Conservation (phyloP, 2,888 invertebrate genomes). For the Hyposoter didymator region DNA sequence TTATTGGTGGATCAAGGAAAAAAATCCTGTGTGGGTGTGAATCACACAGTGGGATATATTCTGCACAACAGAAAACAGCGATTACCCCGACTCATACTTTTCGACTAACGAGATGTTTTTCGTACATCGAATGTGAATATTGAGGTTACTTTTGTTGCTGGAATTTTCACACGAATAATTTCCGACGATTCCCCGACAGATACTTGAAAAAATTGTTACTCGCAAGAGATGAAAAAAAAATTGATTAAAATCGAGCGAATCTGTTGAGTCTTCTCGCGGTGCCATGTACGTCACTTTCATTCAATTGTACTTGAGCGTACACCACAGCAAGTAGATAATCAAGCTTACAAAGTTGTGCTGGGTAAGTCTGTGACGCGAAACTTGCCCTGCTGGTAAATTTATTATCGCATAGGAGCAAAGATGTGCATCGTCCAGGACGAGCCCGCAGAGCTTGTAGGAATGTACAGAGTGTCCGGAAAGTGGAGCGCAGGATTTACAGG, state of each 20-base stretch:
- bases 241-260: not conserved
- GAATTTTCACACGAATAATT: not conserved
- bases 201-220: not conserved
- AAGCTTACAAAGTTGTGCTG: constrained; percentile 41
- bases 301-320: not conserved
- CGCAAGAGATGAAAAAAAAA: not conserved
- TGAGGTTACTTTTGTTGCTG: not conserved
- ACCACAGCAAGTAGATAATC: constrained; percentile 51
- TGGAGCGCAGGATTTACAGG: not conserved
- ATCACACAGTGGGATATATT: constrained; percentile 53
- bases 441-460: not conserved
- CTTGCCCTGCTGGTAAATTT: constrained; percentile 45
- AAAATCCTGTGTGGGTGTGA: constrained; percentile 47
- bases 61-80: constrained; percentile 33
- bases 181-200: not conserved
- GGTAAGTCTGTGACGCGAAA: constrained; percentile 46
- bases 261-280: not conserved
- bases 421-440: constrained; percentile 56
- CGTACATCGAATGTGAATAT: not conserved
- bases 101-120: constrained; percentile 14
- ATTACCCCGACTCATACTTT: constrained; percentile 30
- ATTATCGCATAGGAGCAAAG: constrained; percentile 42
- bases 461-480: not conserved
- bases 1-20: constrained; percentile 30
- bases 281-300: not conserved